These are phyloP conservation scores for Philaenus spumarius DNA, from an alignment of 1,140 invertebrate species.

Conservation along the genomic window DNA sequence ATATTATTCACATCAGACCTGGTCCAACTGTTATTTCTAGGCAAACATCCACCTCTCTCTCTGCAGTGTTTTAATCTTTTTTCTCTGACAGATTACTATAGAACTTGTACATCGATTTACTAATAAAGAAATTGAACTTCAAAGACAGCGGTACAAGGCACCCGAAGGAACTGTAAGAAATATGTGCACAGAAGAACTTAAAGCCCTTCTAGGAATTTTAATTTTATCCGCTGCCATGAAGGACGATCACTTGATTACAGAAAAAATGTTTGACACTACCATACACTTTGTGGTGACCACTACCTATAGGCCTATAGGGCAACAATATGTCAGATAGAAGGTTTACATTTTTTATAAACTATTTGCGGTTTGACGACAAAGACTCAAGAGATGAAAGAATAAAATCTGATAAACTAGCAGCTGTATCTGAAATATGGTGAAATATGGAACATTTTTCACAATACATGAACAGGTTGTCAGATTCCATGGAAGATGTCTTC, in stretches of 20 bases:
- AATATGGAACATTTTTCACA: constrained; percentile 26
- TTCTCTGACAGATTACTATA: constrained; percentile 10
- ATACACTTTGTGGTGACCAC: too few relatives aligned
- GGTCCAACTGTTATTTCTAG: constrained; percentile 1
- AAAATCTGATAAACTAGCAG: constrained; percentile 27
- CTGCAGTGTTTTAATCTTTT: constrained; percentile 16
- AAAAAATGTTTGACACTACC: constrained; percentile 27
- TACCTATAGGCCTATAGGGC: constrained; percentile 27
- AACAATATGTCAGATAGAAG: constrained; percentile 32
- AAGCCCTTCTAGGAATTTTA: constrained; percentile 30
- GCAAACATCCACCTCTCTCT: constrained; percentile 12
- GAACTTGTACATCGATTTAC: constrained; percentile 20
- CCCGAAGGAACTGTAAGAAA: constrained; percentile 3
- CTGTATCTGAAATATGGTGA: constrained; percentile 29
- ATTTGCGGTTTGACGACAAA: constrained; percentile 36
- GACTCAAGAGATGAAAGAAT: constrained; percentile 26
- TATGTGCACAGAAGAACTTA: constrained; percentile 19
- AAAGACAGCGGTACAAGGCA: constrained; percentile 12
- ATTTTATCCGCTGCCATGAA: constrained; percentile 26
- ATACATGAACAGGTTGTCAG: constrained; percentile 38
- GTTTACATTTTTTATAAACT: constrained; percentile 36
- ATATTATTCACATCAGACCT: constrained; percentile 10
- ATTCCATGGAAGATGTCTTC: constrained; percentile 38
- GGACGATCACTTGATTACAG: constrained; percentile 28
- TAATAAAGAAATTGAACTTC: too few relatives aligned